Evolutionary conservation across 2,888 invertebrate genomes (phyloP), one percentile per base, ranked within the genome.

Genomic region (Dynastes grantii): DNA sequence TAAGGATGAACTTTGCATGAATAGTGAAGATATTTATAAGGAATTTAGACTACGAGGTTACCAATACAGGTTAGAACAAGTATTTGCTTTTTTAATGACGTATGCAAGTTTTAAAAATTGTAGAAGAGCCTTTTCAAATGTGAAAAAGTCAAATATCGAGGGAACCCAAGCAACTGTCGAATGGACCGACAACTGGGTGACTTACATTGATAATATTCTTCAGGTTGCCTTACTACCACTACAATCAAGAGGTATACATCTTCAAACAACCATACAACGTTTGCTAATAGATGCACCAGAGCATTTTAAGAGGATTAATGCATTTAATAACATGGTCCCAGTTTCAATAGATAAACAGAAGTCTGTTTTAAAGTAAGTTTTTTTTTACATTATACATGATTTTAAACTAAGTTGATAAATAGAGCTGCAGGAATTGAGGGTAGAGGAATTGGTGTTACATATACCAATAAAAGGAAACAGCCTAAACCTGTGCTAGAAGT

Each of bases 201-300:
- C 96, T 0, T 97, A 96, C 88, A 92, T 97, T 90, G 97, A 97
- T 88, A 95, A 95, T 75, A 93, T 97, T 92, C 90, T 97, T 13
- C 97, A 97, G 88, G 91, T 95, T 82, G 92, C 93, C 83, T 93
- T 96, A 75, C 85, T 96, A 37, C 92, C 92, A 13, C 90, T 91
- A 58, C 93, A 94, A 82, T 92, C 93, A 0, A 90, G 94, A 4
- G 91, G 92, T 1, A 91, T 96, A 1, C 91, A 93, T 85, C 91
- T 96, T 0, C 96, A 96, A 0, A 95, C 81, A 95, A 81, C 5
- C 79, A 80, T 49, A 80, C 80, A 32, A 37, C 67, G 9, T 32
- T 84, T 77, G 0, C 4, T 37, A 37, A 78, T 84, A 9, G 79
- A 83, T 63, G 78, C 82, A 4, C 53, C 68, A 61, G 71, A 77